These are phyloP conservation scores for Rhynchomys soricoides DNA, from an alignment of 2,113 vertebrate species.

Conservation along the genomic window DNA sequence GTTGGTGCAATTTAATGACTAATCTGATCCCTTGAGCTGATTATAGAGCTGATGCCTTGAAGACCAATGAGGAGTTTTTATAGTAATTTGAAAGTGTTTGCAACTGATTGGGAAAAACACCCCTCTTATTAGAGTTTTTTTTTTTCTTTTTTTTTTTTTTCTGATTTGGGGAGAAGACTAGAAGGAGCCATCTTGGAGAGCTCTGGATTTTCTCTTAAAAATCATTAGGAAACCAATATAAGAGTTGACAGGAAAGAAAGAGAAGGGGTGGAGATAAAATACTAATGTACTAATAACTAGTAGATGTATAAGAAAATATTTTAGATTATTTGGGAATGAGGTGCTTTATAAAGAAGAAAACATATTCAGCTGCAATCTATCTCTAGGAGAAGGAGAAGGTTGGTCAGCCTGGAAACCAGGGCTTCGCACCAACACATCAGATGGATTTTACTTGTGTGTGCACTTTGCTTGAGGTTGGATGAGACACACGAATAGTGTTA, in stretches of 20 bases:
- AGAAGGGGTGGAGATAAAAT: background rate
- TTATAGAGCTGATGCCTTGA: background rate
- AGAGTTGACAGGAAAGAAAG: background rate
- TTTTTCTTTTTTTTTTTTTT: background rate
- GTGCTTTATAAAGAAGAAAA: background rate
- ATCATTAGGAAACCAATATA: background rate
- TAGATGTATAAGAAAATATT: background rate
- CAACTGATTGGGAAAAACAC: background rate
- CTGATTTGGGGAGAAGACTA: background rate
- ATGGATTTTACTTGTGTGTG: background rate
- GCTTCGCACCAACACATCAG: background rate
- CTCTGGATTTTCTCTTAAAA: background rate
- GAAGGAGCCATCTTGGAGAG: background rate
- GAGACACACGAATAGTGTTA: background rate
- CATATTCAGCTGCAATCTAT: background rate
- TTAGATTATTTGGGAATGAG: background rate
- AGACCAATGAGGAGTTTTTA: background rate
- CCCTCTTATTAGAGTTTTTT: background rate
- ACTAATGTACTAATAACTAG: background rate
- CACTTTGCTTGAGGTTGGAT: background rate
- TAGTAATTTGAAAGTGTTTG: conserved; percentile 10
- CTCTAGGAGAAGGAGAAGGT: background rate
- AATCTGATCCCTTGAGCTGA: background rate
- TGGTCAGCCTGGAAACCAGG: background rate
- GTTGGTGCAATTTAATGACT: background rate